Evolutionary conservation across 2,888 invertebrate species (phyloP).

Genomic region (Epirrita christyi): DNA sequence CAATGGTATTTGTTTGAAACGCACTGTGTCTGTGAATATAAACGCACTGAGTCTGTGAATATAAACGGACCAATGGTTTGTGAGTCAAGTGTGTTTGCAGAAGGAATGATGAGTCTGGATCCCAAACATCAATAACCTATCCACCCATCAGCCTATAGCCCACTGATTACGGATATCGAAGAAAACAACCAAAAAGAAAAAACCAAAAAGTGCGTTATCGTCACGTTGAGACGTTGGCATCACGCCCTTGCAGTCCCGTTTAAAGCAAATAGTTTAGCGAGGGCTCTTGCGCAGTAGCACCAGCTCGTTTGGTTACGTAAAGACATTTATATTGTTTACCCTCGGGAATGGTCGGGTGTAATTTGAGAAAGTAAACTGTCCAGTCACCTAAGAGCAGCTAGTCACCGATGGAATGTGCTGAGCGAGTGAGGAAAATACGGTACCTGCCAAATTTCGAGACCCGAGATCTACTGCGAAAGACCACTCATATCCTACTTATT

Average conservation of each 20-base stretch:
- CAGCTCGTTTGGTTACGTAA: conserved; percentile 57
- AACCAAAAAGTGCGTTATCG: too few species aligned
- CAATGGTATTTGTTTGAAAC: too few species aligned
- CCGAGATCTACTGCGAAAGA: conserved; percentile 36
- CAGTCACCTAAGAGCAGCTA: conserved; percentile 56
- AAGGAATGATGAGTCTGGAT: too few species aligned
- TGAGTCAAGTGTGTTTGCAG: conserved; percentile 40
- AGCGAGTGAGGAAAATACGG: conserved; percentile 47
- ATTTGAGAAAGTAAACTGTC: conserved; percentile 62
- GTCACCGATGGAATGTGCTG: conserved; percentile 59
- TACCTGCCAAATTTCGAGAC: conserved; percentile 37
- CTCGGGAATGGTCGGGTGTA: conserved; percentile 54
- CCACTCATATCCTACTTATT: conserved; percentile 41
- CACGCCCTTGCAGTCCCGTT: conserved; percentile 46
- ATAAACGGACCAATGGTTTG: too few species aligned
- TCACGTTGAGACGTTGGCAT: conserved; percentile 37
- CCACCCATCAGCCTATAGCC: too few species aligned
- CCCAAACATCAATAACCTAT: too few species aligned
- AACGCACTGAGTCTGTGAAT: too few species aligned
- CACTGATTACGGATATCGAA: too few species aligned
- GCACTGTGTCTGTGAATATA: too few species aligned
- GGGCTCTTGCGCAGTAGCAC: conserved; percentile 59
- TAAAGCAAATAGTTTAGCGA: conserved; percentile 67
- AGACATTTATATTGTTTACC: conserved; percentile 69
- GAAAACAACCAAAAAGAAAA: too few species aligned